Evolutionary conservation across 30 jellyfish, hydroid and myxozoan genomes (phyloP), one percentile per base, ranked within the genome.

Genomic region (Hydractinia symbiolongicarpus): DNA sequence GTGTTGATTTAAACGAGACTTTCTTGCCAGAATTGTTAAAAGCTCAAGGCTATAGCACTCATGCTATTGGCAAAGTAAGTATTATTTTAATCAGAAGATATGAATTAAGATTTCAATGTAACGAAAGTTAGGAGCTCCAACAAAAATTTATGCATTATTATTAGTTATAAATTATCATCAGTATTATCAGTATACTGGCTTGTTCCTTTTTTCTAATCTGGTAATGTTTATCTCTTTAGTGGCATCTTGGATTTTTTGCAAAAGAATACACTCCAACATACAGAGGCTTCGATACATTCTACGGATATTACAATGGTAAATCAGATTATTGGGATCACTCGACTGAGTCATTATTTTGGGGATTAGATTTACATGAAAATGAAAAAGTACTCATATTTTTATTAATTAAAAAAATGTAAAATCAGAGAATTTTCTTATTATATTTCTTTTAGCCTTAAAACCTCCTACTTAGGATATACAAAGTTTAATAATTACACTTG

Each of bases 271-370:
- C 90, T 30, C 96, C 98, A 16, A 82, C 92, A 9, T 86, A 79
- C 51, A 72, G 98, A 49, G 98, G 98, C 19, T 91, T 91, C 83
- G 98, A 91, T 62, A 55, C 98, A 4, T 91, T 86, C 67, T 91
- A 91, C 80, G 98, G 98, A 7, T 86, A 87, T 57, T 91, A 91
- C 78, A 81, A 79, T 15, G 98, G 98, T 14, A 91, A 91, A 73
- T 88, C 93, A 30, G 97, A 90, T 70, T 90, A 90, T 72, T 90
- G 97, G 97, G 95, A 90, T 78, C 97, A 91, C 66, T 86, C 96
- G n/a, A 77, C 86, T 83, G 67, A 20, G 17, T 96, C 86, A 72
- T 70, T 85, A 16, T 91, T 54, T 80, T 86, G 96, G 95, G 98
- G 98, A 17, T 87, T 91, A 6, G 98, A 91, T 73, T 68, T 91